phyloP scores from a whole-genome alignment of 2,888 invertebrate genomes.

The Thecocarcelia acutangulata region DNA sequence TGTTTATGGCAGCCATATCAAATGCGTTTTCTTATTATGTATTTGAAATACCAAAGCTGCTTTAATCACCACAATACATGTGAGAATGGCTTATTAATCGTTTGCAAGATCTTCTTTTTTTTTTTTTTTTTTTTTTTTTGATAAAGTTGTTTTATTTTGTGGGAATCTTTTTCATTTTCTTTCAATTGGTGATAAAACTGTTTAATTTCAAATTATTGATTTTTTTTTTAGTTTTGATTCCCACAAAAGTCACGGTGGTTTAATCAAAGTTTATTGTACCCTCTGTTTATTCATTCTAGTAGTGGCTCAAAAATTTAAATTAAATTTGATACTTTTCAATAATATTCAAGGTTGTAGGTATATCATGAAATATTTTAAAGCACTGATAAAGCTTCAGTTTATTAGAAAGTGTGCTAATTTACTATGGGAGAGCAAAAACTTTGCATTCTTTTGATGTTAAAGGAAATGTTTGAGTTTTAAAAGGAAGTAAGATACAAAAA shows the following conservation, averaged over 20 bases:
- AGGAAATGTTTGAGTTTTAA: too few species aligned
- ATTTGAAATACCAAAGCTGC: slow-evolving; percentile 41
- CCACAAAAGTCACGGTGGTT: slow-evolving; percentile 45
- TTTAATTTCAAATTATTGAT: slow-evolving; percentile 42
- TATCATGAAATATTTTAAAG: slow-evolving; percentile 30
- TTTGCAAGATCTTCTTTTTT: slow-evolving; percentile 35
- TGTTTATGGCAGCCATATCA: slow-evolving; percentile 57
- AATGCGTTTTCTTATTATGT: slow-evolving; percentile 22
- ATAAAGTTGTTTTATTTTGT: slow-evolving; percentile 36
- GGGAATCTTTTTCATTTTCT: slow-evolving; percentile 43
- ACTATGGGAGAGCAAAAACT: too few species aligned
- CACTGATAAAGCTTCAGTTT: slow-evolving; percentile 58
- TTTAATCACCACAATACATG: slow-evolving; percentile 10
- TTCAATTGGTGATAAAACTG: neutral
- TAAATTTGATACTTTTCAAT: slow-evolving; percentile 46
- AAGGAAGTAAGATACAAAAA: too few species aligned
- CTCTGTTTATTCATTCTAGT: slow-evolving; percentile 2
- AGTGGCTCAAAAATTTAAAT: slow-evolving; percentile 3
- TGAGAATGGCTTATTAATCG: slow-evolving; percentile 41
- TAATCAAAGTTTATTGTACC: slow-evolving; percentile 42
- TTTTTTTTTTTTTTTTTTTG: too few species aligned
- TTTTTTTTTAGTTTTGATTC: slow-evolving; percentile 38
- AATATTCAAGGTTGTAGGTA: slow-evolving; percentile 64
- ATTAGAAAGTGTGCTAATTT: slow-evolving; percentile 31
- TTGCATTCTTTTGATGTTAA: too few species aligned